Conservation (phyloP, 2,888 invertebrate species). For the Xestia c-nigrum region DNA sequence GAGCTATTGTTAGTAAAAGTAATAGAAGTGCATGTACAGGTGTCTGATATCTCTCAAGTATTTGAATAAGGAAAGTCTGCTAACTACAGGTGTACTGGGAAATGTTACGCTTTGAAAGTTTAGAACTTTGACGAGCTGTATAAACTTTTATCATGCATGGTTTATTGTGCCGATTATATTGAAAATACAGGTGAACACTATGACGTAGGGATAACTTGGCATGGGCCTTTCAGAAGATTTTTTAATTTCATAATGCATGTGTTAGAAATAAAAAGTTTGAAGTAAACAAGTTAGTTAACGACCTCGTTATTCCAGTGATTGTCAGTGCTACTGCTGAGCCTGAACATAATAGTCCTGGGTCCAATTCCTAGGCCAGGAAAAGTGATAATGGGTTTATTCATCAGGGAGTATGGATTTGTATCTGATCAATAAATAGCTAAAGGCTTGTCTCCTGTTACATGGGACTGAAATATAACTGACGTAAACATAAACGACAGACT, state of each 20-base stretch:
- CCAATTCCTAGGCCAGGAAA: background rate
- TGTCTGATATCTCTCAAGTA: conserved; percentile 17
- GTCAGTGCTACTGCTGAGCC: background rate
- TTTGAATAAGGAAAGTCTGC: conserved; percentile 31
- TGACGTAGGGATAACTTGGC: background rate
- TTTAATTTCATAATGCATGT: background rate
- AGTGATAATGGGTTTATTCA: background rate
- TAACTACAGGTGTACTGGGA: background rate
- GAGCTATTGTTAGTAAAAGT: conserved; percentile 7
- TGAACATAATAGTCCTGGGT: background rate
- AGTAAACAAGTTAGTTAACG: background rate
- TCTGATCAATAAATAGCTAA: background rate
- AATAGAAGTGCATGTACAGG: conserved; percentile 16
- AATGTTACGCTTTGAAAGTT: conserved; percentile 22
- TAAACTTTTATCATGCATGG: background rate
- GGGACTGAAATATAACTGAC: background rate
- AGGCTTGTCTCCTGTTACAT: background rate
- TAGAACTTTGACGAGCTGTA: conserved; percentile 11
- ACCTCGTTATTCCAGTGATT: background rate
- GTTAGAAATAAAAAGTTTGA: background rate
- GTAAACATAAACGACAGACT: too few species aligned
- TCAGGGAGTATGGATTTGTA: background rate
- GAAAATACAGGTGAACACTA: background rate
- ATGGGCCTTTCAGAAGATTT: background rate
- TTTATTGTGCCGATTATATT: background rate